These are phyloP conservation scores for Ammodytes dubius DNA, from an alignment of 2,113 vertebrate species.

Conservation along the genomic window DNA sequence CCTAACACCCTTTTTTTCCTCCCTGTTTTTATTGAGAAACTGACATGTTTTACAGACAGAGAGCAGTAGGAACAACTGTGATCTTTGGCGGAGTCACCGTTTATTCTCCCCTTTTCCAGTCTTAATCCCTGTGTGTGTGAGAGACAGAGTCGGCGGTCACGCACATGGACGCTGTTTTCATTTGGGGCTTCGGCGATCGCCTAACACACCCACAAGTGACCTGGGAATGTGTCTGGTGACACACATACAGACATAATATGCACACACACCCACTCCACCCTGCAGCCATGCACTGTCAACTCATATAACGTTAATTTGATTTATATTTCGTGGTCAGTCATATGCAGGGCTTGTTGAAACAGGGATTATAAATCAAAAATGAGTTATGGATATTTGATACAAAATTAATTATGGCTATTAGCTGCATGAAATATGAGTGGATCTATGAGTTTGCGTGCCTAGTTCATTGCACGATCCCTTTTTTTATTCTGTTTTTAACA, in stretches of 20 bases:
- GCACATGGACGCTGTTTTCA: conserved; percentile 72
- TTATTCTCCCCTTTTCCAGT: conserved; percentile 48
- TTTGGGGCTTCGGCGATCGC: conserved; percentile 57
- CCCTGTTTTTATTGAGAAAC: conserved; percentile 19
- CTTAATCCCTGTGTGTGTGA: conserved; percentile 65
- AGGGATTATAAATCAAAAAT: neutral
- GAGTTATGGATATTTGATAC: neutral
- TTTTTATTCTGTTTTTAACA: neutral
- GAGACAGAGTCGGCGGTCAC: conserved; percentile 49
- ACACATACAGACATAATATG: conserved; percentile 14
- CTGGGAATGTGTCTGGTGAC: conserved; percentile 57
- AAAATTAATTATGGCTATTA: neutral
- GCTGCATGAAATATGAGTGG: neutral
- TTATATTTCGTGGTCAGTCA: conserved; percentile 11
- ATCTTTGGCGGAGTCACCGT: conserved; percentile 62
- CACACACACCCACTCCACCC: conserved; percentile 10
- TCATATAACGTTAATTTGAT: neutral
- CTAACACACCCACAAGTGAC: conserved; percentile 60
- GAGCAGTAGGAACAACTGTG: conserved; percentile 38
- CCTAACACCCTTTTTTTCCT: conserved; percentile 3
- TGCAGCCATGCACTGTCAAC: conserved; percentile 5
- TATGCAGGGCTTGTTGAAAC: neutral
- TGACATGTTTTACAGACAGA: conserved; percentile 21
- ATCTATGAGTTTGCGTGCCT: neutral
- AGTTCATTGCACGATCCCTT: neutral